Percentiles rank a stretch among this genome's conserved stretches.
phyloP scores from a whole-genome alignment of 2,888 invertebrate species.

The Erpobdella octoculata region DNA sequence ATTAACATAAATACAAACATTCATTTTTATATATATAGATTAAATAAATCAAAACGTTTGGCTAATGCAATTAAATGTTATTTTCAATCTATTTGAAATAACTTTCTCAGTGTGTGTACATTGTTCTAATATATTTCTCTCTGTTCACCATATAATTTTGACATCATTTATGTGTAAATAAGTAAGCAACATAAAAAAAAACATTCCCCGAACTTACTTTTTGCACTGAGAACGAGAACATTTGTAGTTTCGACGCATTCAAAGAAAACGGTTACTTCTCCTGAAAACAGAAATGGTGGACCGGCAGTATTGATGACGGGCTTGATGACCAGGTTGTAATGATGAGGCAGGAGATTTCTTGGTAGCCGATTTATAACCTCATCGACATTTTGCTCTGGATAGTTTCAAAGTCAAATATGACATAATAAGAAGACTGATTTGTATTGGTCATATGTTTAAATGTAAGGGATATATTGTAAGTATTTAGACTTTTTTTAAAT shows the following conservation, averaged over 20 bases:
- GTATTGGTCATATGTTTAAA: no score
- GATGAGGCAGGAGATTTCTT: conserved; percentile 17
- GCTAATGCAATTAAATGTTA: no score
- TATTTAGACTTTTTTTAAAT: no score
- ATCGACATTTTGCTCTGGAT: not conserved
- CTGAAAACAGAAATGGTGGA: conserved; percentile 29
- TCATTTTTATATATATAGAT: no score
- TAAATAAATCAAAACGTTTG: no score
- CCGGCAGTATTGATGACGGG: conserved; percentile 24
- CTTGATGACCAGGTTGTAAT: conserved; percentile 29
- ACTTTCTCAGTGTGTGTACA: not conserved
- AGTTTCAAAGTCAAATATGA: no score
- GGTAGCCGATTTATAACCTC: conserved; percentile 30
- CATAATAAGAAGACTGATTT: no score
- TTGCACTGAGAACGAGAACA: conserved; percentile 23
- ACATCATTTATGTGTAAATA: not conserved
- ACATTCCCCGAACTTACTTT: not conserved
- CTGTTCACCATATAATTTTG: no score
- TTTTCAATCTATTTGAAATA: not conserved
- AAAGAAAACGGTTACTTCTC: conserved; percentile 27
- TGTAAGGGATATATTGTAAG: no score
- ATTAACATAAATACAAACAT: no score
- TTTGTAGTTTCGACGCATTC: conserved; percentile 16
- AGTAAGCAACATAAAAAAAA: not conserved
- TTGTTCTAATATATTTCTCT: not conserved